phyloP scores from a whole-genome alignment of 2,113 vertebrate genomes.

The Phycodurus eques region DNA sequence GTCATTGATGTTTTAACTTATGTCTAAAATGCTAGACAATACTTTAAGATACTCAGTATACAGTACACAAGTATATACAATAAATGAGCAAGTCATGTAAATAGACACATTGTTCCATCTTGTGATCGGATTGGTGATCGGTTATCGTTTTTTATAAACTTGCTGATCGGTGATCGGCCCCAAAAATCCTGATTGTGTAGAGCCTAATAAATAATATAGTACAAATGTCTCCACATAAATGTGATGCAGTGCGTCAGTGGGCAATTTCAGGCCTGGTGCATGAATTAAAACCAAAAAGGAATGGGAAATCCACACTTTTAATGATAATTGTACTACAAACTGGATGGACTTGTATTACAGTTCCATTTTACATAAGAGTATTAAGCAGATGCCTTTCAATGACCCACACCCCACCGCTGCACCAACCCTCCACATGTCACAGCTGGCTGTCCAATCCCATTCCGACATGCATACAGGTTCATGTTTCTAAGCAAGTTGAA shows the following conservation, averaged over 20 bases:
- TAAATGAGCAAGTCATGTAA: no score
- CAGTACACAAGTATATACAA: no score
- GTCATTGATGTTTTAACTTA: no score
- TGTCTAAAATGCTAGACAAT: no score
- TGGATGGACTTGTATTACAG: conserved; percentile 65
- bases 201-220: neutral
- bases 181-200: no score
- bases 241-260: neutral
- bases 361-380: conserved; percentile 76
- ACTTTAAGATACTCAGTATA: no score
- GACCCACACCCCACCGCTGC: conserved; percentile 8
- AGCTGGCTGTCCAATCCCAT: conserved; percentile 44
- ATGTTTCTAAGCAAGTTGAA: conserved; percentile 9
- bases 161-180: no score
- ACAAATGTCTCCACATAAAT: neutral
- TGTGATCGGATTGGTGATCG: no score
- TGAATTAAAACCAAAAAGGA: neutral
- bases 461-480: conserved; percentile 13
- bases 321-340: conserved; percentile 55
- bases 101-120: no score
- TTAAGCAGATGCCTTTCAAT: conserved; percentile 72
- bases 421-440: conserved; percentile 28
- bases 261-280: neutral
- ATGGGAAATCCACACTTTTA: conserved; percentile 58
- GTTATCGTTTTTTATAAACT: no score